Conservation (phyloP, 2,888 invertebrate species). For the Caenorhabditis sinica region DNA sequence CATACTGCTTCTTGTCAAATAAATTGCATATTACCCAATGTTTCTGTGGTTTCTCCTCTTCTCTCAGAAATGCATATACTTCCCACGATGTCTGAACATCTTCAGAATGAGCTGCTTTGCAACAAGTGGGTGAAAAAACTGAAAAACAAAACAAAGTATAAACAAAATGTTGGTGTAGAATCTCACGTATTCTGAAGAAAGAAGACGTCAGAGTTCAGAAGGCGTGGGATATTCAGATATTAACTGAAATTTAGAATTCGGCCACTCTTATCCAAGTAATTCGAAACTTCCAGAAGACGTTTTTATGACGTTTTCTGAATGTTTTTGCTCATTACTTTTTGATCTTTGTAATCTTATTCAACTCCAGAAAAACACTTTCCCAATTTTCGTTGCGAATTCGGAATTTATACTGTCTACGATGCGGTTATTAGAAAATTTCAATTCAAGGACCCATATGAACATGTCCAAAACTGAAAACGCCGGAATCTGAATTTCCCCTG, state of each 20-base stretch:
- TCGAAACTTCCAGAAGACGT: background rate
- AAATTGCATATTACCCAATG: conserved; percentile 4
- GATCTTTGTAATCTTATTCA: background rate
- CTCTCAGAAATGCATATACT: background rate
- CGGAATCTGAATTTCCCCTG: no score
- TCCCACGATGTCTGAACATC: background rate
- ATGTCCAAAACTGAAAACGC: no score
- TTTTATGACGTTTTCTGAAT: background rate
- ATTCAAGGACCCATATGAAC: no score
- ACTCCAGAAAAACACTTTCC: background rate
- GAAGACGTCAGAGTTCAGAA: background rate
- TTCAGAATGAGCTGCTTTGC: no score
- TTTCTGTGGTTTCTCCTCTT: background rate
- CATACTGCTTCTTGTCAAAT: background rate
- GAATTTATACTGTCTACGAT: no score
- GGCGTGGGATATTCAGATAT: no score
- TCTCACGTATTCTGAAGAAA: background rate
- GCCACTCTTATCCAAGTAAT: background rate
- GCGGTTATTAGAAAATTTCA: no score
- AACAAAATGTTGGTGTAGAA: background rate
- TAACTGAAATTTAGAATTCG: no score
- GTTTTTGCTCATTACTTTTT: background rate
- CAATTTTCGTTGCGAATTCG: no score
- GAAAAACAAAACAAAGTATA: background rate
- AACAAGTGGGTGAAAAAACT: no score